These are phyloP conservation scores for Strix uralensis DNA, from an alignment of 2,113 vertebrate genomes.

Conservation along the genomic window DNA sequence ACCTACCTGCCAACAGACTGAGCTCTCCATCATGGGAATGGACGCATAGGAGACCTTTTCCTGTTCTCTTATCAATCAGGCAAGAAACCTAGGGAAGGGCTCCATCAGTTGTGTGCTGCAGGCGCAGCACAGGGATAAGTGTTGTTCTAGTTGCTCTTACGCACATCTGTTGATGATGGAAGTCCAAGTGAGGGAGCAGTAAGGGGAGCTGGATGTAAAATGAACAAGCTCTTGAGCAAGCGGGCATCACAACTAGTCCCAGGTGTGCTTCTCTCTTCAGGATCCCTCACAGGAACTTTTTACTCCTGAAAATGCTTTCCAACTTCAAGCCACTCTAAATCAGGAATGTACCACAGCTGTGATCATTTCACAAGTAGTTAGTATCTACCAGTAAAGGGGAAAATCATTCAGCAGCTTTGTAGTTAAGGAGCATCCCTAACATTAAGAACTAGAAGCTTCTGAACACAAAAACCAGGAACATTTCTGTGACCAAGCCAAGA, in stretches of 20 bases:
- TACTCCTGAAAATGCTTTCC: not conserved
- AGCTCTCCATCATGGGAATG: not conserved
- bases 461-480: not conserved
- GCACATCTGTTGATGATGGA: rapidly evolving
- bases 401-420: not conserved
- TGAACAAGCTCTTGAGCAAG: not conserved
- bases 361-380: not conserved
- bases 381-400: not conserved
- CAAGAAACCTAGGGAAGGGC: not conserved
- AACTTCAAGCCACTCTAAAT: not conserved
- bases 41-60: not conserved
- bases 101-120: too few species aligned
- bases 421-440: not conserved
- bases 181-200: not conserved
- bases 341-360: not conserved
- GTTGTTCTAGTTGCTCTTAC: not conserved
- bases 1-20: not conserved
- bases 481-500: not conserved
- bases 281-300: not conserved
- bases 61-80: not conserved
- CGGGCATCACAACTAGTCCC: not conserved
- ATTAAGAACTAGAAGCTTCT: not conserved
- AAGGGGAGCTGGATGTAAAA: not conserved
- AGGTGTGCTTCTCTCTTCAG: not conserved
- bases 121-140: not conserved